Evolutionary conservation across 2,797 vertebrate genomes (phyloP).

Genomic region (Discoglossus pictus): DNA sequence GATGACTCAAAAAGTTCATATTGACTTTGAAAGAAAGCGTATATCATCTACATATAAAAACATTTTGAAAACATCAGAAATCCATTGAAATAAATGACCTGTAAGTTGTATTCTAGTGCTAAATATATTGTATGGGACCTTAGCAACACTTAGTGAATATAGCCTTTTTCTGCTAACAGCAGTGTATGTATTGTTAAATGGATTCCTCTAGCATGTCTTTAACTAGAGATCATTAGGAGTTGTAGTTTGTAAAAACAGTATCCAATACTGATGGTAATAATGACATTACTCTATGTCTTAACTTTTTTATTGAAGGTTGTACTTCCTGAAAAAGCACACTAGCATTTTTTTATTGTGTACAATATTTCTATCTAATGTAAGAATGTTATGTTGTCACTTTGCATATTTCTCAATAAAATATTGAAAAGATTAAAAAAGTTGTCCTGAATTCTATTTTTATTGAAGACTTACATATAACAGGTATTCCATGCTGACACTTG

Average conservation of each 20-base stretch:
- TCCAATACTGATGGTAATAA: not conserved
- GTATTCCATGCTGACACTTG: not conserved
- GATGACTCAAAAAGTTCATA: too few relatives aligned
- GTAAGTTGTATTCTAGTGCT: too few relatives aligned
- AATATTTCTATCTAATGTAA: conserved; percentile 43
- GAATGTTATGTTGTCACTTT: conserved; percentile 34
- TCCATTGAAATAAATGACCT: too few relatives aligned
- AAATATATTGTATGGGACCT: too few relatives aligned
- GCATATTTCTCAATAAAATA: conserved; percentile 45
- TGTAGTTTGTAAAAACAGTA: conserved; percentile 11
- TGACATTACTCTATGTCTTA: conserved; percentile 26
- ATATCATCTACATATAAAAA: too few relatives aligned
- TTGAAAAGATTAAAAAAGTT: not conserved
- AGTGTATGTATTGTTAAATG: not conserved
- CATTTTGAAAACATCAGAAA: too few relatives aligned
- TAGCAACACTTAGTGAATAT: not conserved
- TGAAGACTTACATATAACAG: not conserved
- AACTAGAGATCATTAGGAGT: conserved; percentile 1
- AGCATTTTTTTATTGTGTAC: conserved; percentile 40
- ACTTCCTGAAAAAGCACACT: conserved; percentile 28
- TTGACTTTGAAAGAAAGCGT: too few relatives aligned
- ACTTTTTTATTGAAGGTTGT: conserved; percentile 26
- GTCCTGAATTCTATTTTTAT: not conserved
- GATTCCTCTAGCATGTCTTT: conserved; percentile 7
- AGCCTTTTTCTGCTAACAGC: not conserved